Base-by-base conservation (phyloP, 2,113 vertebrate species). In the Sigmodon hispidus region DNA sequence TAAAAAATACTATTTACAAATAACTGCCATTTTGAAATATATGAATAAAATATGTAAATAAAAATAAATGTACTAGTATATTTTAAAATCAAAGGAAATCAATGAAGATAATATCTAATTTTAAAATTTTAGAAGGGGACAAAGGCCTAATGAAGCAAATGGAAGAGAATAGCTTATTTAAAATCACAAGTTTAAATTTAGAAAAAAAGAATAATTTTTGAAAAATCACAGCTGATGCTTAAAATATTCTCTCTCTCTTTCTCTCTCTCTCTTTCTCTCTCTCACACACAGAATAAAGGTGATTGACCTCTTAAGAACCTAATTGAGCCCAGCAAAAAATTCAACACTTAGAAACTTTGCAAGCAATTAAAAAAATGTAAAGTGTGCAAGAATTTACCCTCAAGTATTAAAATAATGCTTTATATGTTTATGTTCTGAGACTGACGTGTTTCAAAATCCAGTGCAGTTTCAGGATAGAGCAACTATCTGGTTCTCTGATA, bases 321-420 rank as follows among this genome's bases (percentile, higher is more conserved):
- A 84, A 89, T 15, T 5, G 12, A 50, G 21, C 75, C 67, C 73
- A 94, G 75, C 5, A 83, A 76, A 4, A 89, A 83, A 61, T 43
- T 48, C 93, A 24, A 52, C 94, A 96, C 69, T 80, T 90, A 59
- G 50, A 57, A 70, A 91, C 75, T 7, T 43, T 79, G 63, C 29
- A 72, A 65, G 73, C 1, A 26, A 34, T 48, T 63, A 43, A 69
- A 92, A 59, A 24, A 86, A 55, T 73, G 34, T 87, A 17, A 89
- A 77, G 40, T 10, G 13, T 29, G 43, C 29, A n/a, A 83, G 55
- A 43, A 40, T 36, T 52, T 52, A 72, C 90, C 29, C 1, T 9
- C n/a, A 34, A 22, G 45, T 65, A 65, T 48, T 48, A 63, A 40
- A 63, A n/a, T 22, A 31, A 48, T 36, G 91, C 50, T 52, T 52